Evolutionary conservation across 1,140 invertebrate genomes (phyloP), one percentile per base, ranked within the genome.

Genomic region (Conus ventricosus): DNA sequence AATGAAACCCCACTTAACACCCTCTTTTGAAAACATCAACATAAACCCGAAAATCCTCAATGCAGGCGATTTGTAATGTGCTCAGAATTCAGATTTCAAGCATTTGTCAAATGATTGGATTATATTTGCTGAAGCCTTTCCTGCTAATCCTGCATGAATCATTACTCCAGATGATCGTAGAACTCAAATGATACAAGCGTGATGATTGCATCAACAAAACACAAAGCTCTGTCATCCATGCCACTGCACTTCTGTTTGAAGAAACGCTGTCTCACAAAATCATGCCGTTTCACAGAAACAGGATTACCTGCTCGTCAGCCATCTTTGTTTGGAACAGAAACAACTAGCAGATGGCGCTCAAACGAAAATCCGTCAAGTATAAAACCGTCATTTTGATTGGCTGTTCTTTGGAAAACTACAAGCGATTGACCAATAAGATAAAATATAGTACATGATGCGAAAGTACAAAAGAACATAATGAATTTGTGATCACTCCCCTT

Each of bases 281-380:
- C 11, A 71, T 71, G 20, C 67, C 67, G 67, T 23, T 71, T 23
- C 67, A 13, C 67, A 71, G 15, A n/a, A 71, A 5, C 17, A 20
- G 67, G 20, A 13, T 92, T 91, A 94, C 94, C 93, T 94, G 94
- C 89, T 94, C 94, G 88, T 93, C 93, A 93, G 94, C 94, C 94
- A 94, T 94, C 94, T 94, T 93, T 94, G 94, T 94, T 93, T 87
- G 53, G 75, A 54, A 75, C 84, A 27, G 54, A 80, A 76, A 51
- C 75, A 53, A 71, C 67, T 85, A 78, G 63, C 67, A 89, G 86
- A 88, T 89, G 89, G 87, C 88, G 87, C 89, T 88, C 51, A 76
- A 87, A 53, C n/a, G 27, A 25, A n/a, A 63, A 13, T 55, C 39
- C 23, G 13, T 20, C 13, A 11, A 20, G 5, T 83, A 10, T n/a